These are phyloP conservation scores for Drosophila merina DNA, from an alignment of 2,888 invertebrate species.

Conservation along the genomic window DNA sequence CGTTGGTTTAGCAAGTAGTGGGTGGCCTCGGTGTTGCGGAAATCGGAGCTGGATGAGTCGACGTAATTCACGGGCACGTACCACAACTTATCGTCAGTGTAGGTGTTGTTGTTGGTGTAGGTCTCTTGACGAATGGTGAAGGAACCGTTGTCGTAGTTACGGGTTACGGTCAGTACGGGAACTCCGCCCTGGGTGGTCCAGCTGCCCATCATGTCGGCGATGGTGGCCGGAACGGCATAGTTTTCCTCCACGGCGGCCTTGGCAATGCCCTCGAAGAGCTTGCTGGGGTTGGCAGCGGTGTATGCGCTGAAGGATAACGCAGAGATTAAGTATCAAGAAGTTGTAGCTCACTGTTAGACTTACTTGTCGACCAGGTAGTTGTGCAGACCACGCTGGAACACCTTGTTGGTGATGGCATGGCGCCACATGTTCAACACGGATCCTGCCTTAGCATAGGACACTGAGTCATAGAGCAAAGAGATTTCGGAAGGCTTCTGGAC, in stretches of 20 bases:
- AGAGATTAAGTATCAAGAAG: background rate
- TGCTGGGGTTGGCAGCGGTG: constrained; percentile 69
- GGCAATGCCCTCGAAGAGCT: constrained; percentile 74
- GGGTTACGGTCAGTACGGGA: constrained; percentile 85
- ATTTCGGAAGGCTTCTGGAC: constrained; percentile 94
- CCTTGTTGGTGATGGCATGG: constrained; percentile 74
- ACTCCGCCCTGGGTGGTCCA: constrained; percentile 87
- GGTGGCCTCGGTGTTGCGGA: constrained; percentile 75
- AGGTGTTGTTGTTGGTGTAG: constrained; percentile 64
- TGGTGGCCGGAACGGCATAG: constrained; percentile 80
- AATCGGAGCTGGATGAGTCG: constrained; percentile 71
- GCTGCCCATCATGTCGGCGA: constrained; percentile 86
- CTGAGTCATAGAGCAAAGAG: constrained; percentile 91
- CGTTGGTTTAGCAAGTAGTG: constrained; percentile 62
- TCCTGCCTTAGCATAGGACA: constrained; percentile 95
- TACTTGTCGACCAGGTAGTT: constrained; percentile 79
- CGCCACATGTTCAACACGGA: constrained; percentile 85
- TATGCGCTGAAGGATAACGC: constrained; percentile 56
- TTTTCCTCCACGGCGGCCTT: constrained; percentile 70
- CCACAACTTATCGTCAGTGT: constrained; percentile 61
- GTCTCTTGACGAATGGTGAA: constrained; percentile 85
- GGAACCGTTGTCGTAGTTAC: constrained; percentile 84
- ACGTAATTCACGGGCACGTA: constrained; percentile 81
- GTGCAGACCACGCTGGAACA: constrained; percentile 79
- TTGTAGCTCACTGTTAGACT: constrained; percentile 14